Conservation (phyloP, 2,113 vertebrate genomes). For the Erinaceus europaeus region DNA sequence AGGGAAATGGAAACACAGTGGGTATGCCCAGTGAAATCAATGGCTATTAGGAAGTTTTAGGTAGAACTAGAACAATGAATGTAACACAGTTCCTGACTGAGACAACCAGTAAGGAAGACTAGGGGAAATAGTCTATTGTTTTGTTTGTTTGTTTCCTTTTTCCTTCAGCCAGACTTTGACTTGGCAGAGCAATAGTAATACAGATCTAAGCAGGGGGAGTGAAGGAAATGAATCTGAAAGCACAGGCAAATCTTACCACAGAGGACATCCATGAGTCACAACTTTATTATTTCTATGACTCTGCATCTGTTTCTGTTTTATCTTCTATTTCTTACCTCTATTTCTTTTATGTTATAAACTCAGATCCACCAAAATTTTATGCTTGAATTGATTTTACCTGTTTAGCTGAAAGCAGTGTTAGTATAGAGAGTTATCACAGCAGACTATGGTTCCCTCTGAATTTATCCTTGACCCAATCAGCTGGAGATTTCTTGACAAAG, state of each 20-base stretch:
- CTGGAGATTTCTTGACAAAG: background rate
- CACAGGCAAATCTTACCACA: background rate
- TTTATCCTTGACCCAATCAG: background rate
- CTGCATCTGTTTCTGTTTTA: background rate
- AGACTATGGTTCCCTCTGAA: background rate
- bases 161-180: background rate
- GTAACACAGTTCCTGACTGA: background rate
- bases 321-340: background rate
- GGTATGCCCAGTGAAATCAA: too few species aligned
- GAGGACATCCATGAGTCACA: background rate
- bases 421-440: background rate
- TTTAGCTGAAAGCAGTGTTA: background rate
- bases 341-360: background rate
- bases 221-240: background rate
- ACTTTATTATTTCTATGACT: background rate
- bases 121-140: background rate
- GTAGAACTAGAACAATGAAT: background rate
- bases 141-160: background rate
- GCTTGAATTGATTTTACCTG: background rate
- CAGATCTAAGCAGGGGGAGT: background rate
- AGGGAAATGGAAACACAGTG: background rate
- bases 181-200: background rate
- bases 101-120: background rate
- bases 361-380: background rate
- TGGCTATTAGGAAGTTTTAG: background rate